Base-by-base conservation (phyloP, 2,888 invertebrate species). In the Agrotis puta region DNA sequence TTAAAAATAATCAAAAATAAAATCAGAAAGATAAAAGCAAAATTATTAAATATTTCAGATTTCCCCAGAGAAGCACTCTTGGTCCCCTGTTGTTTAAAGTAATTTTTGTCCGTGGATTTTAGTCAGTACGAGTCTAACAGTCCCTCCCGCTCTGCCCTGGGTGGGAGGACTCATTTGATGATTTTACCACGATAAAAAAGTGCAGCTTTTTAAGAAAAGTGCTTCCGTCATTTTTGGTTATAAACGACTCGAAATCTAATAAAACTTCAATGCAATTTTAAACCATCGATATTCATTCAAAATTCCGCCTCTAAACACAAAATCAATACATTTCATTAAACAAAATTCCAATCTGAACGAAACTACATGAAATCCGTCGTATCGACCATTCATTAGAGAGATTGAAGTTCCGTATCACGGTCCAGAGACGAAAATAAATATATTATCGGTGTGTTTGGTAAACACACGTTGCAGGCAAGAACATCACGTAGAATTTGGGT, bases 401-500 rank as follows among this genome's bases (percentile, higher is more conserved):
- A 70, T 77, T 69, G 65, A 78, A 78, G 57, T 77, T 77, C 68
- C 50, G 64, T 54, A 77, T 71, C 63, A 70, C 81, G 78, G 65
- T 57, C 72, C 27, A 47, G 20, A 47, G 82, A 77, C 69, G 51
- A 81, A 83, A 77, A 79, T 77, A 84, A 78, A 79, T 83, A 85
- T 72, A 77, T 66, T 71, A 75, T 73, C 76, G 75, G 72, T 65
- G 58, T 79, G 69, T 77, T 81, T 88, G 84, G 87, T 84, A 85
- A 80, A 82, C 79, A 84, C 59, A 80, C 79, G 77, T 73, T 85
- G 87, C 85, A 79, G 82, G 84, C 84, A 83, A 88, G 83, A 82
- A 79, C 81, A 81, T 84, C 83, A 79, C 63, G 62, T 66, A 85
- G 64, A 87, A 92, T 92, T 90, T 88, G 74, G 92, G 93, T 92